Base-by-base conservation (phyloP, 2,113 vertebrate genomes). In the Pterocles gutturalis region DNA sequence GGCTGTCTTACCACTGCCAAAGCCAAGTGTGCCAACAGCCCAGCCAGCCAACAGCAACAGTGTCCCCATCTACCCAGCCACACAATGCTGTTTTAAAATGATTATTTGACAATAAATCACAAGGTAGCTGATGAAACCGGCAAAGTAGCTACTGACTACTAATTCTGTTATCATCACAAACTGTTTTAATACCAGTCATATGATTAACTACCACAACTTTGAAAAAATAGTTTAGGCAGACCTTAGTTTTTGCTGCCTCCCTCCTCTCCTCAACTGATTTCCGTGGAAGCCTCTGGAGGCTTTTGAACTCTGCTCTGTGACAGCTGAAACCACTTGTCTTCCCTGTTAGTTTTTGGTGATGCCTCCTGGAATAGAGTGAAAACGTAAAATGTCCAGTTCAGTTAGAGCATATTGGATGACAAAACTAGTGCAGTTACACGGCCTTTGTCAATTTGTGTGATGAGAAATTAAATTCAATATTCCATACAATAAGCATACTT, bases 381-480 rank as follows among this genome's bases (percentile, higher is more conserved):
- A 53, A 53, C 3, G 5, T 31, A 26, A 31, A 58, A 29, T 28
- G 5, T 3, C 38, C 38, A 46, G 33, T 28, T 71, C 51, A 84
- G 22, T 89, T 58, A 13, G 20, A 85, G 21, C 31, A 66, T 70
- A 60, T 1, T 58, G 14, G 21, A 81, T 53, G 10, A 91, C 55
- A 71, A 58, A 93, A 15, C 5, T 24, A 80, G 2, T 4, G 54
- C 4, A 12, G 64, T 65, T 58, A 45, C 33, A 85, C 20, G 78
- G 72, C 16, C 18, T 90, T n/a, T 77, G 43, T 65, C 66, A 8
- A 58, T 51, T 86, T 55, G n/a, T 5, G 28, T 13, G 29, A 24
- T 64, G 55, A 86, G 54, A 46, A 94, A 96, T 66, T 87, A 77
- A 55, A 89, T 83, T n/a, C 92, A 81, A 64, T 54, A 17, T 80